A percentile compares a stretch with the other conserved stretches of the same genome.
phyloP scores from a whole-genome alignment of 2,888 invertebrate species.

The Odontocolon sp. region DNA sequence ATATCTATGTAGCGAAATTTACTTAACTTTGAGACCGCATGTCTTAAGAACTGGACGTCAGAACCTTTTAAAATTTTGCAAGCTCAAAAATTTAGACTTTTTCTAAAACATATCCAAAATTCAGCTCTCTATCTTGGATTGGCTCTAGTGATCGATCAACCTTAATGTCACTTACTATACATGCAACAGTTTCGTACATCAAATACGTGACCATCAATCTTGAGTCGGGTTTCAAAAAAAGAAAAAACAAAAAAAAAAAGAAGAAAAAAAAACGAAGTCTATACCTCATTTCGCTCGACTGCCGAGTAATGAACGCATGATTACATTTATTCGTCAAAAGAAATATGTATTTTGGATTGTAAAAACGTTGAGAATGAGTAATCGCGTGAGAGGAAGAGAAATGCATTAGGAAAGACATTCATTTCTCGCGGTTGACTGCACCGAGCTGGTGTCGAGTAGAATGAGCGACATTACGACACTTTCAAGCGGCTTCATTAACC shows the following conservation, averaged over 20 bases:
- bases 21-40: too few relatives aligned
- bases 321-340: conserved; percentile 19
- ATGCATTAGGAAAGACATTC: conserved; percentile 58
- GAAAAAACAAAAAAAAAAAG: conserved; percentile 13
- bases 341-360: conserved; percentile 7
- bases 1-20: too few relatives aligned
- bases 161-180: background rate
- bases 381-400: conserved; percentile 22
- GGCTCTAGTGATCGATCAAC: too few relatives aligned
- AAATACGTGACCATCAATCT: too few relatives aligned
- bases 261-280: background rate
- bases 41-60: too few relatives aligned
- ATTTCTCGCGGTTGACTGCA: conserved; percentile 44
- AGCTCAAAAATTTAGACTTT: too few relatives aligned
- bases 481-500: conserved; percentile 58
- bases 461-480: conserved; percentile 58
- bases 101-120: too few relatives aligned
- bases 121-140: too few relatives aligned
- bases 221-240: conserved; percentile 15
- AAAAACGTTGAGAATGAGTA: conserved; percentile 15
- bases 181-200: background rate
- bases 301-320: background rate
- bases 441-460: conserved; percentile 21
- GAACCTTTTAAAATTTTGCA: too few relatives aligned
- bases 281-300: background rate